These are phyloP conservation scores for Falco punctatus DNA, from an alignment of 2,113 vertebrate genomes.

Conservation along the genomic window DNA sequence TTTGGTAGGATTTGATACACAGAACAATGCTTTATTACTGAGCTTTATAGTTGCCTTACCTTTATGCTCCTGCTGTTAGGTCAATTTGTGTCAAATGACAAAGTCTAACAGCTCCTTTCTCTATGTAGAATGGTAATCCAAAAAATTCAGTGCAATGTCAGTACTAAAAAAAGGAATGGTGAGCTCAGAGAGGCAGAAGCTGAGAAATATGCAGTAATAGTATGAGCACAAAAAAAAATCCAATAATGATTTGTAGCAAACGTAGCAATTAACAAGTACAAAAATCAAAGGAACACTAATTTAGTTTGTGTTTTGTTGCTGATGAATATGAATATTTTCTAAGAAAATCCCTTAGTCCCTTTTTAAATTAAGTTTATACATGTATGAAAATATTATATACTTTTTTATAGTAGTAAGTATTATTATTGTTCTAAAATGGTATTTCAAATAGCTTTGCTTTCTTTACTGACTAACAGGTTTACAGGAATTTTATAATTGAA, in stretches of 20 bases:
- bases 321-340: background rate
- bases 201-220: background rate
- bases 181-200: background rate
- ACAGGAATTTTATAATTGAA: background rate
- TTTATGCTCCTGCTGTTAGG: background rate
- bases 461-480: background rate
- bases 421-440: background rate
- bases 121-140: background rate
- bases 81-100: background rate
- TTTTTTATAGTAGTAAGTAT: background rate
- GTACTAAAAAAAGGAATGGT: rapidly evolving
- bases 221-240: background rate
- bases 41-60: background rate
- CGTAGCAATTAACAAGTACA: background rate
- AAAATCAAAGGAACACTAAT: background rate
- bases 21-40: background rate
- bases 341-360: background rate
- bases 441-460: background rate
- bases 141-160: background rate
- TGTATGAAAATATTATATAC: background rate
- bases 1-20: background rate
- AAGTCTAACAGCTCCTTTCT: background rate
- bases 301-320: background rate
- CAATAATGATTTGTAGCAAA: background rate
- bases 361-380: background rate